phyloP scores from a whole-genome alignment of 2,888 invertebrate genomes.

The Macrophya alboannulata region DNA sequence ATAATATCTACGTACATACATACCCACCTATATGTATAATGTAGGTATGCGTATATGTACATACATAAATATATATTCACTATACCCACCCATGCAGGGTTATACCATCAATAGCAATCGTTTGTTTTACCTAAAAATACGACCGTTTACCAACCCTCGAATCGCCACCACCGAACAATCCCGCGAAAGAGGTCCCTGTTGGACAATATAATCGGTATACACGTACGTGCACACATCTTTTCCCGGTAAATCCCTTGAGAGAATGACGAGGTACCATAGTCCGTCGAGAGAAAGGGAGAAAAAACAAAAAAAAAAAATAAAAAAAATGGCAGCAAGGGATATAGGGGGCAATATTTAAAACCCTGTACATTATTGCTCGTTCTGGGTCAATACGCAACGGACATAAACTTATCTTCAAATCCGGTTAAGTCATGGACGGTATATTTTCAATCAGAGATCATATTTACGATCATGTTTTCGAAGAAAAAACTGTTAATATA shows the following conservation, averaged over 20 bases:
- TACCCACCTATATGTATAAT: no score
- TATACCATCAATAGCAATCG: conserved; percentile 24
- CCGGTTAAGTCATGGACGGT: neutral
- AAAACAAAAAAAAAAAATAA: neutral
- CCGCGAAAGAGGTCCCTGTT: conserved; percentile 48
- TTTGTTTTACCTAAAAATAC: conserved; percentile 49
- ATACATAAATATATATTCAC: no score
- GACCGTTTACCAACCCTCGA: conserved; percentile 38
- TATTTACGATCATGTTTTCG: neutral
- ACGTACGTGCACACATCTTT: conserved; percentile 31
- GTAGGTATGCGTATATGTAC: no score
- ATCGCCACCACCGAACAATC: conserved; percentile 38
- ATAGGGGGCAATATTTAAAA: conserved; percentile 20
- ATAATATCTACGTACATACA: no score
- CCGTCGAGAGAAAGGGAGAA: conserved; percentile 5
- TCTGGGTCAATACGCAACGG: neutral
- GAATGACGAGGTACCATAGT: conserved; percentile 44
- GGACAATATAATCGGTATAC: conserved; percentile 44
- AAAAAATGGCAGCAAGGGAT: neutral
- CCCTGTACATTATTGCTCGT: neutral
- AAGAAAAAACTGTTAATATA: neutral
- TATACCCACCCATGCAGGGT: neutral
- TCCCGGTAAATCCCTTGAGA: conserved; percentile 25
- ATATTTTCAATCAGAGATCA: conserved; percentile 2
- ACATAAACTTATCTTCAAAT: conserved; percentile 1